Conservation (phyloP, 2,797 vertebrate genomes). For the Knipowitschia caucasica region DNA sequence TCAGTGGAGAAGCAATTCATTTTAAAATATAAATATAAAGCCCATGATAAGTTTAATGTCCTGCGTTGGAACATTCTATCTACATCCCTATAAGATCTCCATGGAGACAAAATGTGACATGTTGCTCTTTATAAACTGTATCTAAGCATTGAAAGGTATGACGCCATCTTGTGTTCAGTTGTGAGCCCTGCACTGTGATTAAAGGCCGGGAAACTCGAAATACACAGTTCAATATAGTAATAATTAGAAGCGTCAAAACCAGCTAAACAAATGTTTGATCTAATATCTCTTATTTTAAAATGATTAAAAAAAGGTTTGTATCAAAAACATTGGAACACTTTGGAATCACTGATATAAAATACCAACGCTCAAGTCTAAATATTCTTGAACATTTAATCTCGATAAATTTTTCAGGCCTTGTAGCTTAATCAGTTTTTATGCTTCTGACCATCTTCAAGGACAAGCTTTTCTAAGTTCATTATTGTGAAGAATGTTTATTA, state of each 20-base stretch:
- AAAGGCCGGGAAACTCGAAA: too few species aligned
- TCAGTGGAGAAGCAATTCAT: background rate
- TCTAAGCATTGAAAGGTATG: background rate
- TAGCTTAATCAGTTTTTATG: too few species aligned
- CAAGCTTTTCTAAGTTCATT: background rate
- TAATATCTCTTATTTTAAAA: too few species aligned
- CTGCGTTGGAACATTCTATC: background rate
- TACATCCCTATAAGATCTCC: background rate
- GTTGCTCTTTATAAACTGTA: background rate
- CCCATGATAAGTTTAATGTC: background rate
- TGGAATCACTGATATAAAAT: too few species aligned
- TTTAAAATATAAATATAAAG: background rate
- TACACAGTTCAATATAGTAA: too few species aligned
- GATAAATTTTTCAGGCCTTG: too few species aligned
- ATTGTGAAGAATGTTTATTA: background rate
- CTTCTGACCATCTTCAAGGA: background rate
- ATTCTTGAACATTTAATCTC: too few species aligned
- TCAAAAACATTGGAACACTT: background rate
- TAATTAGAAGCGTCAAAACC: too few species aligned
- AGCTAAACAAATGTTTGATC: too few species aligned
- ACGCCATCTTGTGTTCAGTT: constrained; percentile 27
- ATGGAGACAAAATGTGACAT: background rate
- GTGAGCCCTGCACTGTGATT: constrained; percentile 16
- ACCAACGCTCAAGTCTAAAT: too few species aligned
- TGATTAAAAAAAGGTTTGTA: background rate